phyloP scores from a whole-genome alignment of 2,888 invertebrate species.

The Pharmacophagus antenor region DNA sequence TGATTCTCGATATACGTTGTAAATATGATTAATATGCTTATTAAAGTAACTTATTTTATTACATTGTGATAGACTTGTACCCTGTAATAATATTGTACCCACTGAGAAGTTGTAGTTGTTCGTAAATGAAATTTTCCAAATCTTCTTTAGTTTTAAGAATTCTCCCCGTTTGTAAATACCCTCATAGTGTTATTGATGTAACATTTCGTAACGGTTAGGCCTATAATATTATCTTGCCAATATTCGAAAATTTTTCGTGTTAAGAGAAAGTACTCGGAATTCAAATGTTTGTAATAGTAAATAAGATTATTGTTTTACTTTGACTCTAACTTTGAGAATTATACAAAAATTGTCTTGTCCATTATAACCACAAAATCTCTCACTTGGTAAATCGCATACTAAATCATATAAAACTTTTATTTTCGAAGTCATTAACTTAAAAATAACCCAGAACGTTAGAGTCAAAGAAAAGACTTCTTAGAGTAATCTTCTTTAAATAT shows the following conservation, averaged over 20 bases:
- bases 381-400: background rate
- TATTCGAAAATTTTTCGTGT: conserved; percentile 35
- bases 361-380: no score
- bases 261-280: conserved; percentile 36
- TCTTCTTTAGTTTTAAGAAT: conserved; percentile 33
- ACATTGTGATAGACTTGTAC: conserved; percentile 72
- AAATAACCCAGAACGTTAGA: conserved; percentile 32
- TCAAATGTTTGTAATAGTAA: conserved; percentile 34
- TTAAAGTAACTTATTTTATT: conserved; percentile 70
- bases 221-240: conserved; percentile 41
- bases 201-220: conserved; percentile 31
- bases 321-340: conserved; percentile 25
- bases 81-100: conserved; percentile 42
- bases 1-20: conserved; percentile 22
- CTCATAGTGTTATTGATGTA: conserved; percentile 40
- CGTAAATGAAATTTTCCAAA: conserved; percentile 30
- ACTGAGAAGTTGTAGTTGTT: conserved; percentile 35
- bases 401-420: background rate
- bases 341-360: background rate
- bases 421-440: conserved; percentile 7
- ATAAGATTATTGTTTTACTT: conserved; percentile 32
- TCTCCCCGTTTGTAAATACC: conserved; percentile 49
- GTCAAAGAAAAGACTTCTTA: conserved; percentile 46
- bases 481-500: conserved; percentile 58
- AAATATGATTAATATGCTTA: conserved; percentile 35